Percentiles rank a stretch among this genome's conserved stretches.
Evolutionary conservation across 2,797 vertebrate species (phyloP).

Genomic region (Florisuga fusca): DNA sequence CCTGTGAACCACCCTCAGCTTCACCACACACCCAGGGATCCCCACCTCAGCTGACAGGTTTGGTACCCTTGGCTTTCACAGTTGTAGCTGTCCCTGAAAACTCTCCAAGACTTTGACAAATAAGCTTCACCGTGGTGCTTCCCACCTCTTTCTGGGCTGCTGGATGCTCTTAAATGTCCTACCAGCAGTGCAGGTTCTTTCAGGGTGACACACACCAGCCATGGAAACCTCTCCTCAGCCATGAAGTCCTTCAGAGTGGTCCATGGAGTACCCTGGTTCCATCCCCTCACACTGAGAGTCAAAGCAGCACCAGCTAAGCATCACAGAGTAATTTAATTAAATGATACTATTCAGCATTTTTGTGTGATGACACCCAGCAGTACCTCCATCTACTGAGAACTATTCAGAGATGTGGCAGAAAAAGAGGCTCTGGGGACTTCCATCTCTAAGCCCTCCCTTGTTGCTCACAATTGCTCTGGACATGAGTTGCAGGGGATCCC

Average conservation of each 20-base stretch:
- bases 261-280: background rate
- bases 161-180: background rate
- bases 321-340: background rate
- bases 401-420: background rate
- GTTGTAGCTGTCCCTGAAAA: background rate
- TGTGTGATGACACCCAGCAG: background rate
- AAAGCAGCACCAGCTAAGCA: rapidly evolving
- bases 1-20: background rate
- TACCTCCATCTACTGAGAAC: background rate
- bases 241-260: background rate
- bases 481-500: too few relatives aligned
- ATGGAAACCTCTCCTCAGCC: background rate
- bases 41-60: background rate
- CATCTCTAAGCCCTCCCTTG: background rate
- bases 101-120: background rate
- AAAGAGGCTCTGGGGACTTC: background rate
- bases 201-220: too few relatives aligned
- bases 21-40: background rate
- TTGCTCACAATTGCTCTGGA: background rate
- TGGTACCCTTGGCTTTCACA: background rate
- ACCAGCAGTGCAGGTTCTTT: background rate
- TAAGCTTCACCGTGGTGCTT: background rate
- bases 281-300: background rate
- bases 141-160: background rate
- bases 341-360: rapidly evolving